These are phyloP conservation scores for Macrotis lagotis DNA, from an alignment of 2,113 vertebrate species.

Conservation along the genomic window DNA sequence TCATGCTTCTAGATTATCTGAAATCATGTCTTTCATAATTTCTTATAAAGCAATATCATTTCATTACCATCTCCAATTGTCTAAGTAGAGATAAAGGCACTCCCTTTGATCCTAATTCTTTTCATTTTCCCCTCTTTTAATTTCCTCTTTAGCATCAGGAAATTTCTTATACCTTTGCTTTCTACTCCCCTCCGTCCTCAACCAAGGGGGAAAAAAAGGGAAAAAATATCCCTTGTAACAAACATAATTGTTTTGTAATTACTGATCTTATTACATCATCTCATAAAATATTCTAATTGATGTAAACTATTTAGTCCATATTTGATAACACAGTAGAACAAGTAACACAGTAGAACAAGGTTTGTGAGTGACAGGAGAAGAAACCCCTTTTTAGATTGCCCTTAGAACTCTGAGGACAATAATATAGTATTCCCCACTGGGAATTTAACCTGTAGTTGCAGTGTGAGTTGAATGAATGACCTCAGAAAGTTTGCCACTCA, in stretches of 20 bases:
- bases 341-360: not conserved
- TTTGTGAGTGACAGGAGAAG: not conserved
- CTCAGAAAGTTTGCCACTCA: not conserved
- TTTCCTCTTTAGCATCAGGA: not conserved
- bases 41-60: not conserved
- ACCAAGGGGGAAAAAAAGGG: not conserved
- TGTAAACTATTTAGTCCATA: not conserved
- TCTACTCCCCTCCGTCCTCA: not conserved
- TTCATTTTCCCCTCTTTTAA: not conserved
- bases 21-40: not conserved
- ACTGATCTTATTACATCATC: too few relatives aligned
- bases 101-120: not conserved
- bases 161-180: not conserved
- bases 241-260: not conserved
- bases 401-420: not conserved
- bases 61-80: not conserved
- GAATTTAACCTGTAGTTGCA: not conserved
- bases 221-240: not conserved
- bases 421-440: not conserved
- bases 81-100: not conserved
- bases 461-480: not conserved
- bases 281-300: not conserved
- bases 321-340: not conserved
- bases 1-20: not conserved
- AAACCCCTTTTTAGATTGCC: not conserved